phyloP scores from a whole-genome alignment of 2,113 vertebrate species.

The Daphoenositta chrysoptera region DNA sequence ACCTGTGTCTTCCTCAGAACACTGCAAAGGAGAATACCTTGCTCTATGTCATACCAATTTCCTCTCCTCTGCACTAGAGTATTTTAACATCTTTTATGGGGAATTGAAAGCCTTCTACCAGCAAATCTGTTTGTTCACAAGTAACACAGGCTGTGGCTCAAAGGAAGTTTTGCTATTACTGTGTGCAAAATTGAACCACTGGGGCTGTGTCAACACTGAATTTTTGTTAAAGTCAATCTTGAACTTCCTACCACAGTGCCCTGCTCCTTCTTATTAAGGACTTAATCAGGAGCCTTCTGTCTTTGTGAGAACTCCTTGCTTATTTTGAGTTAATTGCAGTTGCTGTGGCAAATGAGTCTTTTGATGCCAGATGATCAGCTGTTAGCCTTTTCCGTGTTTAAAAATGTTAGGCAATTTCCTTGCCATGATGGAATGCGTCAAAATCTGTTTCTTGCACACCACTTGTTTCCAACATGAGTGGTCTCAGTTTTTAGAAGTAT shows the following conservation, averaged over 20 bases:
- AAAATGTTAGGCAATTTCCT: not conserved
- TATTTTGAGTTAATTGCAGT: not conserved
- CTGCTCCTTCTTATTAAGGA: not conserved
- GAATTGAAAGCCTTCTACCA: not conserved
- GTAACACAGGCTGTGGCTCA: not conserved
- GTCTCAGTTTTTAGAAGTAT: not conserved
- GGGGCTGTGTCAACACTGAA: not conserved
- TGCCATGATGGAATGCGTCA: accelerated
- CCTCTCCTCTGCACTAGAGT: not conserved
- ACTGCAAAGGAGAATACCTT: not conserved
- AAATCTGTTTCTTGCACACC: not conserved
- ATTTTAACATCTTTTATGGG: not conserved
- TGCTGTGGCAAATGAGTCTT: not conserved
- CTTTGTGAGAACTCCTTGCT: not conserved
- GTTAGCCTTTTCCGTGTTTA: not conserved
- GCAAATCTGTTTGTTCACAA: not conserved
- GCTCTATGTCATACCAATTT: accelerated
- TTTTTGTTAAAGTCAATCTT: not conserved
- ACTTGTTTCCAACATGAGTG: not conserved
- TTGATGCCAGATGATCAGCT: not conserved
- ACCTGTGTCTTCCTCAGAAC: not conserved
- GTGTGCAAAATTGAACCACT: not conserved
- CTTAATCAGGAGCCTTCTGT: not conserved
- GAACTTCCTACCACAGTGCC: not conserved
- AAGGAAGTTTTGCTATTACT: not conserved